Conservation (phyloP, 2,888 invertebrate species). For the Chydorus sphaericus region DNA sequence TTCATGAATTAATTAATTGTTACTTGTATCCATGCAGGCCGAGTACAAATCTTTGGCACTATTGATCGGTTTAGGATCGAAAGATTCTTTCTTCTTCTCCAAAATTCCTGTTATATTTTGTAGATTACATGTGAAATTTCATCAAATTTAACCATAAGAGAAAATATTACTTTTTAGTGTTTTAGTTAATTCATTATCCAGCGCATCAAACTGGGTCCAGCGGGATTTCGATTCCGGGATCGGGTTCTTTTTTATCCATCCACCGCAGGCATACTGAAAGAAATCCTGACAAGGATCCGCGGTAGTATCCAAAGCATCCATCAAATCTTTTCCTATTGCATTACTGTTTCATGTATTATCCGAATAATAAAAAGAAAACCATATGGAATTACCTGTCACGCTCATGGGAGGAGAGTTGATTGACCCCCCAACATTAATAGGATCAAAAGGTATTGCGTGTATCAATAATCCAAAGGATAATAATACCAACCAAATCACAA, state of each 20-base stretch:
- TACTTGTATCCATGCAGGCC: slow-evolving; percentile 53
- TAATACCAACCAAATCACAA: too few species aligned
- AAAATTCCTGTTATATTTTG: background rate
- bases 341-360: too few species aligned
- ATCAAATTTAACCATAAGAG: too few species aligned
- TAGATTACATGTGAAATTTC: background rate
- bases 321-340: slow-evolving; percentile 21
- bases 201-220: slow-evolving; percentile 44
- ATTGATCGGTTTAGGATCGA: slow-evolving; percentile 42
- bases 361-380: too few species aligned
- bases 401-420: too few species aligned
- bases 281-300: slow-evolving; percentile 34
- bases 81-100: slow-evolving; percentile 9
- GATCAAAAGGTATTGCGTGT: too few species aligned
- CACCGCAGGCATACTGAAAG: slow-evolving; percentile 34
- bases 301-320: slow-evolving; percentile 26
- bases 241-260: slow-evolving; percentile 30
- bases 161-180: slow-evolving; percentile 38
- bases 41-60: slow-evolving; percentile 51
- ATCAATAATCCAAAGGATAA: too few species aligned
- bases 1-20: too few species aligned
- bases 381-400: too few species aligned
- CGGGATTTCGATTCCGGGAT: slow-evolving; percentile 25
- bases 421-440: too few species aligned
- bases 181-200: slow-evolving; percentile 41